Percentiles rank a stretch among this genome's conserved stretches.
These are phyloP conservation scores for Hafferia zeledoni DNA, from an alignment of 2,797 vertebrate genomes.

Conservation along the genomic window DNA sequence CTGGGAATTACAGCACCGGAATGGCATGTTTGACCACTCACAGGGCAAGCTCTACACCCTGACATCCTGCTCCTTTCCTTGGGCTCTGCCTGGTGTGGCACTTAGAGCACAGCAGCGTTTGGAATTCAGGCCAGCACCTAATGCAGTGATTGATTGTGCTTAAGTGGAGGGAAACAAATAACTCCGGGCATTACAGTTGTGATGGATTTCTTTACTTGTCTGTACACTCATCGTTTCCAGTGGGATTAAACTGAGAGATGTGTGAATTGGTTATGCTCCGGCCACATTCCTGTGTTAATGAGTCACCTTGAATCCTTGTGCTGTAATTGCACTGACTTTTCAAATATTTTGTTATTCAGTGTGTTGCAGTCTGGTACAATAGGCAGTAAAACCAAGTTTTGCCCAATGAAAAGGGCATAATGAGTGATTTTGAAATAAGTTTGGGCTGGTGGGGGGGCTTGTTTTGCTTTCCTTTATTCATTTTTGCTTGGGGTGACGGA, in stretches of 20 bases:
- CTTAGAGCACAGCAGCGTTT: background rate
- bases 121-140: background rate
- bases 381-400: background rate
- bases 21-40: background rate
- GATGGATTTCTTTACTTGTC: background rate
- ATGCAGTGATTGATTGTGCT: background rate
- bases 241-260: background rate
- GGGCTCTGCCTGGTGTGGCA: background rate
- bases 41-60: background rate
- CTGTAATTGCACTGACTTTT: background rate
- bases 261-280: background rate
- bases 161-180: background rate
- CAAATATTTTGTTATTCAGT: background rate
- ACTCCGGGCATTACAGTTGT: background rate
- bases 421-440: background rate
- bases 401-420: background rate
- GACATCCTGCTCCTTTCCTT: background rate
- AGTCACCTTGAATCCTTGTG: background rate
- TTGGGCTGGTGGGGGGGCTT: accelerated
- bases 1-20: background rate
- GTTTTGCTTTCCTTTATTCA: background rate
- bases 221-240: background rate
- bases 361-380: background rate
- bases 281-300: background rate
- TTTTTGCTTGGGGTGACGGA: accelerated